Evolutionary conservation across 2,797 vertebrate species (phyloP).

Genomic region (Lutra lutra): DNA sequence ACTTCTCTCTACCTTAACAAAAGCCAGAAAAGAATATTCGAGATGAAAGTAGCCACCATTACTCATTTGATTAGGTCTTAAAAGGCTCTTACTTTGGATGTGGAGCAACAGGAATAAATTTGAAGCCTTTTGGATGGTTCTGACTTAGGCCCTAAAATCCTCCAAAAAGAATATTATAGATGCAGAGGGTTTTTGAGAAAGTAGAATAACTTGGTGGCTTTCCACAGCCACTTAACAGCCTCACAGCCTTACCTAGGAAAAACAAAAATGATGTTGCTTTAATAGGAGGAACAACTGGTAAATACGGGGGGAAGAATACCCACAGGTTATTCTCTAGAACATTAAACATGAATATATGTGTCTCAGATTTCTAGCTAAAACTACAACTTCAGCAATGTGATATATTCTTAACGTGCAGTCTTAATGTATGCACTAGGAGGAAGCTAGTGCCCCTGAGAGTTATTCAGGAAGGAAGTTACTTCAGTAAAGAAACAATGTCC

Average conservation of each 20-base stretch:
- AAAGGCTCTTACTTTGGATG: conserved; percentile 41
- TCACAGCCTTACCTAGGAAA: not conserved
- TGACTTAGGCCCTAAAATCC: not conserved
- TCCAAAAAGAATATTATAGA: not conserved
- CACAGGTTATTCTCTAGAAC: not conserved
- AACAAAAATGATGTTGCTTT: not conserved
- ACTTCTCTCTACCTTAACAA: conserved; percentile 59
- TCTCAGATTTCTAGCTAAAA: conserved; percentile 27
- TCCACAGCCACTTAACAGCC: not conserved
- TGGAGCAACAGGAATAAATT: conserved; percentile 11
- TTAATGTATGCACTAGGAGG: not conserved
- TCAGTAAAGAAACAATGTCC: not conserved
- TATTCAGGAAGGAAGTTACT: not conserved
- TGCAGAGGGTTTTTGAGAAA: not conserved
- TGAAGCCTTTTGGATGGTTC: not conserved
- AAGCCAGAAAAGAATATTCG: conserved; percentile 53
- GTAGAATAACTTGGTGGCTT: not conserved
- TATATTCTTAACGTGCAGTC: not conserved
- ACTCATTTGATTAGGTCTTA: conserved; percentile 62
- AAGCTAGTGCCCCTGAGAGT: not conserved
- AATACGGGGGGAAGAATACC: not conserved
- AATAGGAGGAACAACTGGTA: not conserved
- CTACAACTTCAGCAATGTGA: not conserved
- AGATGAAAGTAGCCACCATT: conserved; percentile 52
- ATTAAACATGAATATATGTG: not conserved